phyloP scores from a whole-genome alignment of 2,888 invertebrate species.

The Ormyrus labotus region DNA sequence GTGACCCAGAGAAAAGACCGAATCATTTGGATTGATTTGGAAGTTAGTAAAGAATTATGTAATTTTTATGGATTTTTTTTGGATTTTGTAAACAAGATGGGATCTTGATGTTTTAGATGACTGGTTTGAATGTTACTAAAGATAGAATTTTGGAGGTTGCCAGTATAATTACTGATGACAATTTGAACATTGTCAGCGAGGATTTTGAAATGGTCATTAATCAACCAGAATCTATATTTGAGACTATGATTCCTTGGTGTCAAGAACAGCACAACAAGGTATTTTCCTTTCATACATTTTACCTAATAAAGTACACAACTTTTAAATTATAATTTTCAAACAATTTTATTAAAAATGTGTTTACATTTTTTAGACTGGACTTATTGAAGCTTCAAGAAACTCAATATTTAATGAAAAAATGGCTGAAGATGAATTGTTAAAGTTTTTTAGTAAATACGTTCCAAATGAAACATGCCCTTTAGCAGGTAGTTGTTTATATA shows the following conservation, averaged over 20 bases:
- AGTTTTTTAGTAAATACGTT: conserved; percentile 81
- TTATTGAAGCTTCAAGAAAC: conserved; percentile 84
- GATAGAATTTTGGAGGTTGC: conserved; percentile 93
- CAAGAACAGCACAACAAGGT: conserved; percentile 87
- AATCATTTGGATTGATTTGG: conserved; percentile 87
- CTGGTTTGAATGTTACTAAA: conserved; percentile 87
- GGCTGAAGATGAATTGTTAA: conserved; percentile 85
- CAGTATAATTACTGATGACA: conserved; percentile 89
- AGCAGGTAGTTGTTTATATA: conserved; percentile 92
- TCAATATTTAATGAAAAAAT: conserved; percentile 81
- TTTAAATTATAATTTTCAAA: not conserved
- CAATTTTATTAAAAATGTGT: not conserved
- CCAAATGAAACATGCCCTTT: conserved; percentile 82
- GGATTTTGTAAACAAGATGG: not conserved
- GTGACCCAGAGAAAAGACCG: conserved; percentile 51
- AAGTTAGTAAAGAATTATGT: conserved; percentile 72
- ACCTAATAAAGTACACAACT: no score
- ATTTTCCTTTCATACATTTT: conserved; percentile 59
- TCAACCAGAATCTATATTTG: conserved; percentile 84
- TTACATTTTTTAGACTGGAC: conserved; percentile 82
- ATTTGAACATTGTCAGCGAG: conserved; percentile 86
- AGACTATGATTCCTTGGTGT: conserved; percentile 92
- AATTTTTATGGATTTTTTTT: not conserved
- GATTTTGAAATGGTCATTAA: conserved; percentile 88
- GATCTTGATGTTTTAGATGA: conserved; percentile 81